These are phyloP conservation scores for Mythimna lalbum DNA, from an alignment of 2,888 invertebrate genomes.

Conservation along the genomic window DNA sequence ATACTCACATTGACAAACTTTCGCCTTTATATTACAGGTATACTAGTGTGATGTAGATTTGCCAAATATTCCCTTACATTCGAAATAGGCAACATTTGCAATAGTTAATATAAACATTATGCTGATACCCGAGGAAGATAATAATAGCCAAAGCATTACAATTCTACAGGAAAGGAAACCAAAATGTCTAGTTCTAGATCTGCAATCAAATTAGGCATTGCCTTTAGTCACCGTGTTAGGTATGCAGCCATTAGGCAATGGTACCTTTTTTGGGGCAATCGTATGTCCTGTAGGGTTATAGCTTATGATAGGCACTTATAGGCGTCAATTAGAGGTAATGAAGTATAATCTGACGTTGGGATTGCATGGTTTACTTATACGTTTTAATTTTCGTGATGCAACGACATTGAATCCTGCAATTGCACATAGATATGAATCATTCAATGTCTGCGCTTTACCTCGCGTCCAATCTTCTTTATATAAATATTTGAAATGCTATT, in stretches of 20 bases:
- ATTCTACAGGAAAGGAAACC: constrained; percentile 33
- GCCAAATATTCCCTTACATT: background rate
- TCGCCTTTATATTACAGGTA: no score
- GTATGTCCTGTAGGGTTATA: constrained; percentile 3
- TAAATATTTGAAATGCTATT: no score
- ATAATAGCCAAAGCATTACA: constrained; percentile 22
- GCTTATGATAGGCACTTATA: constrained; percentile 12
- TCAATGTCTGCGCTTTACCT: background rate
- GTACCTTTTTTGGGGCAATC: constrained; percentile 38
- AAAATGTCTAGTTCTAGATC: constrained; percentile 41
- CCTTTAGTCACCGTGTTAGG: constrained; percentile 36
- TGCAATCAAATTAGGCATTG: constrained; percentile 35
- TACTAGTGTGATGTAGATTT: background rate
- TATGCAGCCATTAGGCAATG: constrained; percentile 35
- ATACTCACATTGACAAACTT: no score
- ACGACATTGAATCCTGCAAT: background rate
- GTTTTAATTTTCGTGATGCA: constrained; percentile 15
- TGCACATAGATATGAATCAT: background rate
- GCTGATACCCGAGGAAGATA: constrained; percentile 24
- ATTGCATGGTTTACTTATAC: constrained; percentile 2
- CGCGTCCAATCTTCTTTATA: no score
- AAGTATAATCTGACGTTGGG: constrained; percentile 2
- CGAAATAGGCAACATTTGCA: constrained; percentile 2
- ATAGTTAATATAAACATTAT: constrained; percentile 9
- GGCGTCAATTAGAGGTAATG: constrained; percentile 34